Base-by-base conservation (phyloP, 2,797 vertebrate species). In the Alcedo quadribrachys region DNA sequence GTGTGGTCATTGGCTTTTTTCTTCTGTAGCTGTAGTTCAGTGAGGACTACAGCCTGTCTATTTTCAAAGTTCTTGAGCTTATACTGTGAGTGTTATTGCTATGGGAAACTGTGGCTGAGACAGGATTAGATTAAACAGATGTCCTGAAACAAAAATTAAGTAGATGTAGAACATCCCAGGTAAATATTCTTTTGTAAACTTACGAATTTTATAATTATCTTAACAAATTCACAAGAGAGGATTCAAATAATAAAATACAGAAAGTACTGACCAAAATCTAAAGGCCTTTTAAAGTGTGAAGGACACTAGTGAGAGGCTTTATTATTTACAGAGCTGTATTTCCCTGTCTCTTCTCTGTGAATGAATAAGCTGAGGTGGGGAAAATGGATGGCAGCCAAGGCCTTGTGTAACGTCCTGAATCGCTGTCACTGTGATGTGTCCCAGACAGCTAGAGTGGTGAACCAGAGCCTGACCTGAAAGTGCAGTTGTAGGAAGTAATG, bases 181-280 rank as follows among this genome's bases (percentile, higher is more conserved):
- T 84, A 37, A 81, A 43, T 10, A 18, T 60, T 62, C 66, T 57
- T 62, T 51, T 71, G 40, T 53, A 85, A 65, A 65, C 85, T 62
- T 53, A 40, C 33, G 17, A 15, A 55, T 89, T 93, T 84, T 90
- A 60, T 85, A 15, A 14, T 69, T 79, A 63, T 19, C 27, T 81
- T 92, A 63, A 81, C 57, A 95, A 92, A 76, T 70, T 76, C 70
- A 88, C 43, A 51, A 35, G 33, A 85, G 21, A 60, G 12, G 79
- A 76, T 51, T 81, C 42, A 66, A 89, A 19, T 81, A 66, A 73
- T 51, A 40, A 81, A 82, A 76, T 51, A 66, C 42, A 68, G 54
- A 65, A 84, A 84, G 22, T 65, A 81, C 58, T 73, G 66, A 75
- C 15, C 21, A 81, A 90, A 90, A 61, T 86, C 37, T 68, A 81